These are phyloP conservation scores for Hemicrepidius hirtus DNA, from an alignment of 2,888 invertebrate species.

Conservation along the genomic window DNA sequence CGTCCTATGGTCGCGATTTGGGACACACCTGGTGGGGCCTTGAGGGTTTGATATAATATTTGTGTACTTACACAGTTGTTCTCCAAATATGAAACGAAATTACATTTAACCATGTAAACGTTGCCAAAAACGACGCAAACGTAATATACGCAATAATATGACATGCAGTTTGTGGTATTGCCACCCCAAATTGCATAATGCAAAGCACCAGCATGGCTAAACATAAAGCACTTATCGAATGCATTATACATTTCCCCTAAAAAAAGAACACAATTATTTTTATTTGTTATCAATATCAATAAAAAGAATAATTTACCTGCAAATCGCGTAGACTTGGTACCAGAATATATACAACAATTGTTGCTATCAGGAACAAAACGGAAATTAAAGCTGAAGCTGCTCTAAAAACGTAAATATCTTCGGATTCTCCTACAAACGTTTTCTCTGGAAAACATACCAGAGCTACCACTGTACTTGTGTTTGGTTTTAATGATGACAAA, in stretches of 20 bases:
- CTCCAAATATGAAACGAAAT: constrained; percentile 81
- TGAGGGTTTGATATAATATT: no score
- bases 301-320: constrained; percentile 63
- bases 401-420: constrained; percentile 59
- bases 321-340: constrained; percentile 78
- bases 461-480: constrained; percentile 61
- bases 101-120: constrained; percentile 84
- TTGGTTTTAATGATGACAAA: constrained; percentile 51
- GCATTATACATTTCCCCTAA: constrained; percentile 79
- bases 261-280: constrained; percentile 25
- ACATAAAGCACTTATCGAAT: constrained; percentile 76
- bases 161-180: constrained; percentile 71
- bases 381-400: constrained; percentile 63
- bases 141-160: constrained; percentile 70
- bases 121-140: constrained; percentile 76
- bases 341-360: constrained; percentile 76
- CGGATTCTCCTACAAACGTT: constrained; percentile 55
- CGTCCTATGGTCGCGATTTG: no score
- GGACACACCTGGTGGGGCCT: no score
- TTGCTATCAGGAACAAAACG: constrained; percentile 75
- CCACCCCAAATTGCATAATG: constrained; percentile 74
- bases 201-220: constrained; percentile 76
- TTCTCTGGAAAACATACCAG: constrained; percentile 65
- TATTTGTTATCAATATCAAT: neutral
- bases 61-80: constrained; percentile 79